Evolutionary conservation across 2,797 vertebrate genomes (phyloP), one percentile per base, ranked within the genome.

Genomic region (Cryptoprocta ferox): DNA sequence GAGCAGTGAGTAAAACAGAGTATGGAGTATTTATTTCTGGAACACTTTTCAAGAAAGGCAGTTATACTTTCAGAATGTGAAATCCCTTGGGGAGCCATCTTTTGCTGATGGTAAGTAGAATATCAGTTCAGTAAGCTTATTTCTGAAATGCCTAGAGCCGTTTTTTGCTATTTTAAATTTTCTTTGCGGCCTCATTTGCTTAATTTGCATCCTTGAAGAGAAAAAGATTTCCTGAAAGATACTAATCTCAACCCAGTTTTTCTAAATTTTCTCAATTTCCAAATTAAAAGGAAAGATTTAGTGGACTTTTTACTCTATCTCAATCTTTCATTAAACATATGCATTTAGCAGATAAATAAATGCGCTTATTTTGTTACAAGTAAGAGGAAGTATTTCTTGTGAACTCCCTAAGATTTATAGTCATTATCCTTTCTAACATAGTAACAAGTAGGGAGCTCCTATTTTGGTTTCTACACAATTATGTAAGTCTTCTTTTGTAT

Each of bases 241-340:
- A 42, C 16, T 39, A 45, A 0, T 45, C n/a, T 94, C 48, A 80
- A 42, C 59, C 59, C 10, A 45, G 13, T 70, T 86, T 66, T 73
- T 87, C 28, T 82, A 42, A 79, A 76, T 80, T 86, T 91, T 65
- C 56, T 87, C 82, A 92, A 73, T 32, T 75, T 91, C 50, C 78
- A 79, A 70, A 86, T 85, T 61, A 76, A 92, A 94, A 92, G 56
- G 93, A 75, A 42, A 92, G 28, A 88, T 73, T 73, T 53, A 76
- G 61, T 63, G 45, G 59, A 70, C 30, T n/a, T 96, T 94, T 89
- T 94, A 78, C 50, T 56, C 50, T 78, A 15, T 65, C 91, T 95
- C 71, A 94, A 45, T 81, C 53, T 95, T 87, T 78, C 76, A 95
- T 83, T 78, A 78, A 96, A 82, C 21, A 65, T 78, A 35, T 53